Conservation (phyloP, 2,797 vertebrate genomes). For the Fistularia tabacaria region DNA sequence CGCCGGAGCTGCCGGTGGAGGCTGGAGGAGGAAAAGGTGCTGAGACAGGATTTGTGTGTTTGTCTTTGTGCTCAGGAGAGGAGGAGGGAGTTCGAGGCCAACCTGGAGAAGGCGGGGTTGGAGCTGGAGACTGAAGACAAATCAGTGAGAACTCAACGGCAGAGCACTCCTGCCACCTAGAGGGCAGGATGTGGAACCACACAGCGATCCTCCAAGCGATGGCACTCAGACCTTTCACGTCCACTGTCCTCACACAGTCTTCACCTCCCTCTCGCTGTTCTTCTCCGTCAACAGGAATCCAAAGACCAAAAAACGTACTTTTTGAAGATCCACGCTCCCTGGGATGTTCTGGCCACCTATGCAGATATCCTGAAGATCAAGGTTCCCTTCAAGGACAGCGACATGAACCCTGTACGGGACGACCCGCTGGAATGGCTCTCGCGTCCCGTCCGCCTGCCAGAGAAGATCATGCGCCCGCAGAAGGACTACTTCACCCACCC, state of each 20-base stretch:
- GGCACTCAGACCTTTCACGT: background rate
- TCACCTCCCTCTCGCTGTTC: background rate
- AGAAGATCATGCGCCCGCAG: conserved; percentile 80
- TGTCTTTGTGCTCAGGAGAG: conserved; percentile 77
- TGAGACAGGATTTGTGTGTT: conserved; percentile 18
- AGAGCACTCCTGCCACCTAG: conserved; percentile 43
- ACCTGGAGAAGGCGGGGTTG: conserved; percentile 84
- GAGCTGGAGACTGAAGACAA: conserved; percentile 90
- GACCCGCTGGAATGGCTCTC: conserved; percentile 77
- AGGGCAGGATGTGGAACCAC: conserved; percentile 27
- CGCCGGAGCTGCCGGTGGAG: background rate
- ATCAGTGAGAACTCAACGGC: conserved; percentile 70
- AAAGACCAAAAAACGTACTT: conserved; percentile 90
- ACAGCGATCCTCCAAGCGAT: background rate
- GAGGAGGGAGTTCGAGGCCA: conserved; percentile 88
- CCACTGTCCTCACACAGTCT: background rate
- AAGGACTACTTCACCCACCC: conserved; percentile 88
- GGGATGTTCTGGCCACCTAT: conserved; percentile 87
- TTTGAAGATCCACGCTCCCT: conserved; percentile 92
- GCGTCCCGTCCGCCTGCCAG: conserved; percentile 77
- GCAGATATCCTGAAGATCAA: conserved; percentile 92
- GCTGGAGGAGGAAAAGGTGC: background rate
- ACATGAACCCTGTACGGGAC: conserved; percentile 69
- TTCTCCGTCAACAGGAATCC: conserved; percentile 76
- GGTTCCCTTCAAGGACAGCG: conserved; percentile 86